These are phyloP conservation scores for Solea solea DNA, from an alignment of 2,113 vertebrate species.

Conservation along the genomic window DNA sequence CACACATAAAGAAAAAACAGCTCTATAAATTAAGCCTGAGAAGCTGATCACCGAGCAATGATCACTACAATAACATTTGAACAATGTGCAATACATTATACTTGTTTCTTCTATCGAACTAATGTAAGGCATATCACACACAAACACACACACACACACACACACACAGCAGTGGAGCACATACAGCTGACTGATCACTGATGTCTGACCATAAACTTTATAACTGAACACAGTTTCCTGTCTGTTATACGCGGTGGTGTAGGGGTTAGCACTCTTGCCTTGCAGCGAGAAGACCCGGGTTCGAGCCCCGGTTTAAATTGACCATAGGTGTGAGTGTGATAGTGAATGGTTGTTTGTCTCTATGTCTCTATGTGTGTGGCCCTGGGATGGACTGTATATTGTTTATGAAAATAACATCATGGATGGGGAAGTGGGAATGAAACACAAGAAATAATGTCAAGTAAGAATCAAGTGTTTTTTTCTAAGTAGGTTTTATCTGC, in stretches of 20 bases:
- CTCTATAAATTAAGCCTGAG: neutral
- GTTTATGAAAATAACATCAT: neutral
- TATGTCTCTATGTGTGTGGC: too few relatives aligned
- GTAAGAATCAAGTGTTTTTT: conserved; percentile 29
- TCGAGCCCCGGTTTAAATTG: too few relatives aligned
- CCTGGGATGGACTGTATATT: too few relatives aligned
- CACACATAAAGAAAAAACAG: neutral
- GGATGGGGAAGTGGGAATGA: neutral
- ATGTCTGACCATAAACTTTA: conserved; percentile 70
- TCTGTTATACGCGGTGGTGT: conserved; percentile 48
- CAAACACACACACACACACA: conserved; percentile 5
- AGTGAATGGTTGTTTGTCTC: too few relatives aligned
- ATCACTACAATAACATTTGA: conserved; percentile 19
- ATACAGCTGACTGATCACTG: conserved; percentile 67
- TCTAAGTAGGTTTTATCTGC: conserved; percentile 65
- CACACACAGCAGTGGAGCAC: conserved; percentile 6
- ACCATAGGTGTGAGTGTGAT: too few relatives aligned
- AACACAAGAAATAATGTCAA: neutral
- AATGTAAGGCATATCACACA: conserved; percentile 12
- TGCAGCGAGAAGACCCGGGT: too few relatives aligned
- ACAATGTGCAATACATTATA: neutral
- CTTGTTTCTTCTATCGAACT: neutral
- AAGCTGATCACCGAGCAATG: conserved; percentile 11
- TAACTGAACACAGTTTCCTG: conserved; percentile 47
- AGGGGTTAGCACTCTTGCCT: too few relatives aligned